phyloP scores from a whole-genome alignment of 1,140 invertebrate species.

The Drosophila lacteicornis region DNA sequence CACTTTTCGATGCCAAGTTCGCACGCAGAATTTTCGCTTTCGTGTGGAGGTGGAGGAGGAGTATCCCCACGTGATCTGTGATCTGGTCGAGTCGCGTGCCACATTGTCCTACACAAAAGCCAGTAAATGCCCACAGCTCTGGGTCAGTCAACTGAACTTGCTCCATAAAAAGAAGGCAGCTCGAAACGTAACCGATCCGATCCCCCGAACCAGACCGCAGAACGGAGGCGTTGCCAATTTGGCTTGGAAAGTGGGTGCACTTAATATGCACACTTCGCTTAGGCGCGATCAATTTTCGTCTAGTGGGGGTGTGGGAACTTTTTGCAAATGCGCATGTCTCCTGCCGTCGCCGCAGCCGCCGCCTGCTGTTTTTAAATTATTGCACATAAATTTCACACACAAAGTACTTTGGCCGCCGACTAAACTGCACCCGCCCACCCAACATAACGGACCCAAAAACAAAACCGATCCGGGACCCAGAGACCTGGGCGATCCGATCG shows the following conservation, averaged over 20 bases:
- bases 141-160: slow-evolving; percentile 73
- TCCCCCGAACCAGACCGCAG: slow-evolving; percentile 4
- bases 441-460: slow-evolving; percentile 48
- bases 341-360: background rate
- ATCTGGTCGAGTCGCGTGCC: slow-evolving; percentile 65
- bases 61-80: slow-evolving; percentile 53
- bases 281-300: slow-evolving; percentile 44
- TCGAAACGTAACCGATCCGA: slow-evolving; percentile 32
- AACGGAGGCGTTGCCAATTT: slow-evolving; percentile 68
- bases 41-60: slow-evolving; percentile 53
- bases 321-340: slow-evolving; percentile 22
- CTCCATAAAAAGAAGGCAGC: slow-evolving; percentile 69
- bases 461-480: slow-evolving; percentile 25
- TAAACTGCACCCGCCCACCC: slow-evolving; percentile 37
- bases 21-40: slow-evolving; percentile 65
- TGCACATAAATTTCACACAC: slow-evolving; percentile 71
- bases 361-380: slow-evolving; percentile 55
- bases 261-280: slow-evolving; percentile 44
- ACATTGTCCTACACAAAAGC: slow-evolving; percentile 68
- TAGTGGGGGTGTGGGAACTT: slow-evolving; percentile 70
- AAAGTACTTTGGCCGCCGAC: slow-evolving; percentile 49
- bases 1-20: slow-evolving; percentile 71
- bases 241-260: slow-evolving; percentile 58
- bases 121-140: slow-evolving; percentile 15
- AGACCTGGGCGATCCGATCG: slow-evolving; percentile 61